These are phyloP conservation scores for Epinephelus lanceolatus DNA, from an alignment of 2,113 vertebrate genomes.

Conservation along the genomic window DNA sequence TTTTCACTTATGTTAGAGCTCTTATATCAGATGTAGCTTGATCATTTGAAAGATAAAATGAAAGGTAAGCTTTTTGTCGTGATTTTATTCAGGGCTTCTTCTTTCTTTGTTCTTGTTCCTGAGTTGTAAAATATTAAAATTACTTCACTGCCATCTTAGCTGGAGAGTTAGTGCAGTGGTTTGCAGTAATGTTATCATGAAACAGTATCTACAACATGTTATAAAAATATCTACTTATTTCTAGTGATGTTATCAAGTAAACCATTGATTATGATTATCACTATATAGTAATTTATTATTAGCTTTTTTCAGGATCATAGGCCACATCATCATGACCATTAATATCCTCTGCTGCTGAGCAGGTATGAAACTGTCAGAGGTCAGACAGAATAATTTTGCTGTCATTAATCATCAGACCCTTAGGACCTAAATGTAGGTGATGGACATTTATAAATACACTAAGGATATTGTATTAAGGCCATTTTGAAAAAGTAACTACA, in stretches of 20 bases:
- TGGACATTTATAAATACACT: background rate
- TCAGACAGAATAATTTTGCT: constrained; percentile 24
- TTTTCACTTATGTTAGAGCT: constrained; percentile 3
- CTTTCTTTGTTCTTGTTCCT: background rate
- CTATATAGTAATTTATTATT: constrained; percentile 15
- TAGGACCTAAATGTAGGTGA: background rate
- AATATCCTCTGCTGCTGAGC: constrained; percentile 53
- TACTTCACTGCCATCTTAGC: constrained; percentile 2
- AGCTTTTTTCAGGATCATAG: constrained; percentile 1
- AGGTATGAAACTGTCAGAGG: constrained; percentile 51
- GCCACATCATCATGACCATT: constrained; percentile 18
- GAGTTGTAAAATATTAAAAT: constrained; percentile 54
- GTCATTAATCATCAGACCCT: constrained; percentile 59
- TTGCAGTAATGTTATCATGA: background rate
- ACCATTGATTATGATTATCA: background rate
- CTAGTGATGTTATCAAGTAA: constrained; percentile 3
- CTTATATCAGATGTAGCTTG: background rate
- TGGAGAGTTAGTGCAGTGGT: background rate
- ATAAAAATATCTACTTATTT: background rate
- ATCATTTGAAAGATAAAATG: constrained; percentile 17
- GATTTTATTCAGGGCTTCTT: background rate
- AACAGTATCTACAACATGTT: background rate
- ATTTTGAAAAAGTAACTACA: background rate
- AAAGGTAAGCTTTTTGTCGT: constrained; percentile 7
- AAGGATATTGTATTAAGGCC: background rate